Evolutionary conservation across 2,113 vertebrate species (phyloP), one percentile per base, ranked within the genome.

Genomic region (Urocynchramus pylzowi): DNA sequence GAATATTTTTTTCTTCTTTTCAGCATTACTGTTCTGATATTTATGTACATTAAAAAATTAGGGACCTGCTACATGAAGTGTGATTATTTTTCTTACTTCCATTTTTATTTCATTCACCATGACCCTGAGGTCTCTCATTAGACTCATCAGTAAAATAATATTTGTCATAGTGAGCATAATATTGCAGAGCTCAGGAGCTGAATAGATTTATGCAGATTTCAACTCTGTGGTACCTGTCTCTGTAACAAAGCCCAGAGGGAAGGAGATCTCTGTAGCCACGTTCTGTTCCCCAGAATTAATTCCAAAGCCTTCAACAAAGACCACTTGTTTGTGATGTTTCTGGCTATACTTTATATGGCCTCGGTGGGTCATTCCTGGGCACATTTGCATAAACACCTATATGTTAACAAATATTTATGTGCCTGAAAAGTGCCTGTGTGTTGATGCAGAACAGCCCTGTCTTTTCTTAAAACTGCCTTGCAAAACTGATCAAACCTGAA

Each of bases 321-420:
- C 7, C 53, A 7, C 35, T 47, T 16, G 37, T 53, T 39, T 54
- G 64, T 63, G 20, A 10, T 44, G 26, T 41, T 76, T 61, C 53
- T 80, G 59, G 15, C 54, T 63, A 0, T 52, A 11, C 23, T 61
- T 74, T 49, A 19, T 13, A 13, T 0, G 3, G 18, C 57, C 20
- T 73, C 3, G 0, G 27, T 52, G 47, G 30, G 22, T 52, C 45
- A 11, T 59, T 70, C 47, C 49, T 60, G 41, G 20, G 30, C 41
- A 13, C 2, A 2, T 78, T 54, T 65, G 24, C 16, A 13, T 21
- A 12, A 2, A 7, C 4, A 42, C 1, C 4, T 10, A 1, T 19
- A n/a, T 6, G 27, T 4, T 2, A 44, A 35, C 21, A 61, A 73
- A 52, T 65, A 23, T 13, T 80, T 23, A 3, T 10, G 26, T 73